Evolutionary conservation across 2,888 invertebrate genomes (phyloP).

Genomic region (Aproaerema taeniolella): DNA sequence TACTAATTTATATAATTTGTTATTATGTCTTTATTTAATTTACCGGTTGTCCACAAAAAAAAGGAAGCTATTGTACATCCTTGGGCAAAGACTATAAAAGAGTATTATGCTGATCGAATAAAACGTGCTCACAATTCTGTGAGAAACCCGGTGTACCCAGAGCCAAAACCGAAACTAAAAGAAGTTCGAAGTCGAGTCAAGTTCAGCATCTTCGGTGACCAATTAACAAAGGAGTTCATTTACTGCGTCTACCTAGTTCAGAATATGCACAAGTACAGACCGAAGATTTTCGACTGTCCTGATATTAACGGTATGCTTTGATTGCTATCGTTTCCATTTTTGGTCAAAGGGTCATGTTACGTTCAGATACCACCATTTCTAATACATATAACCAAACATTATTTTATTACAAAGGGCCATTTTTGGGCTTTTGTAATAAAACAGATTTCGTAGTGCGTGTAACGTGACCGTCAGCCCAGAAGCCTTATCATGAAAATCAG

Average conservation of each 20-base stretch:
- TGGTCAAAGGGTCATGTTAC: no score
- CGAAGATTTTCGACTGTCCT: conserved; percentile 16
- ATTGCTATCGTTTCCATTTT: no score
- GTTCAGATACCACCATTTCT: no score
- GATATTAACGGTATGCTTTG: conserved; percentile 21
- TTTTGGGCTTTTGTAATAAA: no score
- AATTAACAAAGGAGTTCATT: conserved; percentile 19
- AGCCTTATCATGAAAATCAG: no score
- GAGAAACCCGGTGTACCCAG: conserved; percentile 20
- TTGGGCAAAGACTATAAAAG: conserved; percentile 15
- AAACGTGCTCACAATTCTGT: conserved; percentile 20
- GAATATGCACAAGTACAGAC: conserved; percentile 18
- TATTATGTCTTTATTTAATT: background rate
- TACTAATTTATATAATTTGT: background rate
- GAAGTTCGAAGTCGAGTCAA: conserved; percentile 8
- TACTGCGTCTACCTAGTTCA: conserved; percentile 18
- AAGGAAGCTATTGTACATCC: conserved; percentile 14
- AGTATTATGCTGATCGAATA: conserved; percentile 13
- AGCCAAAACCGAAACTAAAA: conserved; percentile 7
- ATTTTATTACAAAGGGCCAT: no score
- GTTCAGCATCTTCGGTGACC: conserved; percentile 22
- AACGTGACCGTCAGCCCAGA: no score
- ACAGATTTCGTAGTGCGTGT: no score
- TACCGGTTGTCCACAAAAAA: conserved; percentile 1
- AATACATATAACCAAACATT: no score